Base-by-base conservation (phyloP, 37 sponge, comb jelly and placozoan species). In the Cliona cf. orientalis region DNA sequence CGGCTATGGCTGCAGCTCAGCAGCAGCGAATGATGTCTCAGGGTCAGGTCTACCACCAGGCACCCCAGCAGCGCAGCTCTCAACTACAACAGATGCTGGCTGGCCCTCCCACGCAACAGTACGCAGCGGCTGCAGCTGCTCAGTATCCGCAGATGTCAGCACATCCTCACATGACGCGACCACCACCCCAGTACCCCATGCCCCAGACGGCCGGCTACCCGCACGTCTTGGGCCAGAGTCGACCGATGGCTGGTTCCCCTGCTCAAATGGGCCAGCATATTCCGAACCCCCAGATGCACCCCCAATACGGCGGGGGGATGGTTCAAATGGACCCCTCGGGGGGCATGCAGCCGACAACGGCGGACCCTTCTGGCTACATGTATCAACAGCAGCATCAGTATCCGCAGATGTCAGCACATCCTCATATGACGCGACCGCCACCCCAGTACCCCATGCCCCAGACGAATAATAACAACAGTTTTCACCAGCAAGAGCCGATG, bases 181-280 rank as follows among this genome's bases (percentile, higher is more conserved):
- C 89, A 17, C 82, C 81, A 37, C 89, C 89, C 4, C 89, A 81
- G 71, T 88, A 88, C 55, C 75, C 70, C 33, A 11, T 31, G 28
- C 57, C 65, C 3, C 69, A 69, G 70, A 69, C 67, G 19, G 76
- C 69, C 5, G 68, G 69, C 35, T 76, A 76, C 33, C 85, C 69
- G 12, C 85, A 85, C 17, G 46, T 77, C 60, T 44, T 77, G 38
- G 78, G 78, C 36, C 64, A 63, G 43, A 23, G 32, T 5, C 58
- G 37, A 34, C 70, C 57, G 23, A 37, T 31, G 45, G 26, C 42
- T 1, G 29, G 19, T 5, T 7, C 69, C 69, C 67, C 49, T 14
- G 41, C 34, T 22, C 69, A 55, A 26, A 42, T 42, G 55, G 67
- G 67, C 5, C 29, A 36, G 67, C 65, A 42, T 22, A 1, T 35